These are phyloP conservation scores for Rhinogobio ventralis DNA, from an alignment of 2,797 vertebrate species.

Conservation along the genomic window DNA sequence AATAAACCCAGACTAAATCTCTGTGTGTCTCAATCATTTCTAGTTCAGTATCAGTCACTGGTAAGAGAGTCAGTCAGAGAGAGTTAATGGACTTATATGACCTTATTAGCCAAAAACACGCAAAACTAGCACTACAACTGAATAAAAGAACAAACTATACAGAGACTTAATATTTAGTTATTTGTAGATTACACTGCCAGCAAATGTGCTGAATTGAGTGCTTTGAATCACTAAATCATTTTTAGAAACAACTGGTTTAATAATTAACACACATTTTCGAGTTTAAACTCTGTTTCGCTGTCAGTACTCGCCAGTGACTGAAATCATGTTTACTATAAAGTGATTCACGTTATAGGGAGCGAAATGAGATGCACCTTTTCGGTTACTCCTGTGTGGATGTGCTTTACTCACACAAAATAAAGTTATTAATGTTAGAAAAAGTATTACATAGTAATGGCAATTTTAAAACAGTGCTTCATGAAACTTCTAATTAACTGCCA, in stretches of 20 bases:
- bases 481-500: no score
- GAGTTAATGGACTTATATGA: not conserved
- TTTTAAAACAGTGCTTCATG: no score
- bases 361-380: no score
- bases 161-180: not conserved
- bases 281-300: no score
- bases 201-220: no score
- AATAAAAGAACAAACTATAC: not conserved
- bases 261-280: no score
- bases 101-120: not conserved
- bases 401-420: not conserved
- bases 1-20: not conserved
- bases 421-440: not conserved
- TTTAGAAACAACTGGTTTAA: no score
- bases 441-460: no score
- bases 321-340: no score
- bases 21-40: not conserved
- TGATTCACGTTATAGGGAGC: no score
- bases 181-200: not conserved
- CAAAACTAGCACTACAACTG: not conserved
- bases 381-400: not conserved
- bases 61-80: not conserved
- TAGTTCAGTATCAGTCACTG: not conserved
- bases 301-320: no score
- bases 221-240: no score